Evolutionary conservation across 2,888 invertebrate species (phyloP).

Genomic region (Pantelozetes paolii): DNA sequence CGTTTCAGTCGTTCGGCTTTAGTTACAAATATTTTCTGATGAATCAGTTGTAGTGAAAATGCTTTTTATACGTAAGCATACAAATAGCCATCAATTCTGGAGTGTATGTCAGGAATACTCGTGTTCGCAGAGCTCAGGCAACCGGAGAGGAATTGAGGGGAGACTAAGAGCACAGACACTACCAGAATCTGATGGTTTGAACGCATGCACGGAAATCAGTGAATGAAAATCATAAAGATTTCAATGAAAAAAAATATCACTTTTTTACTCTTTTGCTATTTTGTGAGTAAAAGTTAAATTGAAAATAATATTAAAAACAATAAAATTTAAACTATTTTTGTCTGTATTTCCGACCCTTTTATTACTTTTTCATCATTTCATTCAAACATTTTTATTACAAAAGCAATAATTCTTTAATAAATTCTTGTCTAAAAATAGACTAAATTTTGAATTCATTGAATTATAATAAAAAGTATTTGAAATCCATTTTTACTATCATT

Average conservation of each 20-base stretch:
- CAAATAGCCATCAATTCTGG: neutral
- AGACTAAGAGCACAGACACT: neutral
- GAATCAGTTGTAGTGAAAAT: neutral
- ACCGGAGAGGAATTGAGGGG: too few relatives aligned
- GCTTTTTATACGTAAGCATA: neutral
- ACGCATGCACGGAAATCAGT: constrained; percentile 20
- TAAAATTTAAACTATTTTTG: too few relatives aligned
- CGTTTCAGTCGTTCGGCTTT: neutral
- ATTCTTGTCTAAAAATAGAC: neutral
- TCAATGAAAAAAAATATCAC: neutral
- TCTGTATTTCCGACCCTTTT: too few relatives aligned
- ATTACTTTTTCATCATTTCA: too few relatives aligned
- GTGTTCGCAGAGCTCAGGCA: too few relatives aligned
- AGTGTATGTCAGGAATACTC: too few relatives aligned
- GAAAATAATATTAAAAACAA: too few relatives aligned
- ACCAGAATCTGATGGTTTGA: neutral
- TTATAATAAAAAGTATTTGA: too few relatives aligned
- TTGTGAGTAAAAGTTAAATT: too few relatives aligned
- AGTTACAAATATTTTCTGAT: neutral
- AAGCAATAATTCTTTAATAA: too few relatives aligned
- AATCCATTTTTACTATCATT: too few relatives aligned
- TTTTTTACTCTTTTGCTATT: neutral
- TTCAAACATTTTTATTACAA: too few relatives aligned
- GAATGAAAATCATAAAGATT: neutral
- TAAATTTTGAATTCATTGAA: neutral